These are phyloP conservation scores for Megaceryle alcyon DNA, from an alignment of 2,797 vertebrate species.

Conservation along the genomic window DNA sequence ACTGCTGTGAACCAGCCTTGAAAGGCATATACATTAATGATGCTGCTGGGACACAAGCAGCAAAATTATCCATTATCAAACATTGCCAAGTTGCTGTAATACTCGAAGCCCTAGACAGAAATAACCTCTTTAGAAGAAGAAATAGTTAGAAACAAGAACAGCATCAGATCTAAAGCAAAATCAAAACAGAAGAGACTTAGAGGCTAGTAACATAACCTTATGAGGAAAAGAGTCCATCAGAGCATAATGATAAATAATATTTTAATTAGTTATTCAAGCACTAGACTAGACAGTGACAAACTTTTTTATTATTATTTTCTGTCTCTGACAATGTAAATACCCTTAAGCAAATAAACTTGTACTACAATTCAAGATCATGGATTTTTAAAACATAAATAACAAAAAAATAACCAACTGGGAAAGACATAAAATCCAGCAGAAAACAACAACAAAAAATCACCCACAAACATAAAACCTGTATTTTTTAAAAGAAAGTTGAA, in stretches of 20 bases:
- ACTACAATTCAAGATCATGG: neutral
- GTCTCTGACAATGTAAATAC: neutral
- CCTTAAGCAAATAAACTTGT: neutral
- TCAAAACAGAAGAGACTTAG: neutral
- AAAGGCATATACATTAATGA: neutral
- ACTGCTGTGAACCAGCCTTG: neutral
- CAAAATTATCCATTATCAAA: conserved; percentile 6
- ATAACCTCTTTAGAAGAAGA: conserved; percentile 11
- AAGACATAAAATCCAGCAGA: neutral
- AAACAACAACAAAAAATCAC: neutral
- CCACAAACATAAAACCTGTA: neutral
- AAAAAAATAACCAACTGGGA: neutral
- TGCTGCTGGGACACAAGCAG: neutral
- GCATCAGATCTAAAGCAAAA: neutral
- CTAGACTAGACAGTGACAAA: neutral
- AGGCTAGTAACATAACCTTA: neutral
- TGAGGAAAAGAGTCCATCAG: neutral
- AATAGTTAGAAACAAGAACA: neutral
- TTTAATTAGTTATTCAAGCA: neutral
- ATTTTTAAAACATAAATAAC: neutral
- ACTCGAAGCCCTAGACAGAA: neutral
- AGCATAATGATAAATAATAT: neutral
- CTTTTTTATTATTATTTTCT: neutral
- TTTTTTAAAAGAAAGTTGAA: neutral
- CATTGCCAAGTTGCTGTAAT: neutral